Evolutionary conservation across 2,888 invertebrate genomes (phyloP), one percentile per base, ranked within the genome.

Genomic region (Alviniconcha strummeri): DNA sequence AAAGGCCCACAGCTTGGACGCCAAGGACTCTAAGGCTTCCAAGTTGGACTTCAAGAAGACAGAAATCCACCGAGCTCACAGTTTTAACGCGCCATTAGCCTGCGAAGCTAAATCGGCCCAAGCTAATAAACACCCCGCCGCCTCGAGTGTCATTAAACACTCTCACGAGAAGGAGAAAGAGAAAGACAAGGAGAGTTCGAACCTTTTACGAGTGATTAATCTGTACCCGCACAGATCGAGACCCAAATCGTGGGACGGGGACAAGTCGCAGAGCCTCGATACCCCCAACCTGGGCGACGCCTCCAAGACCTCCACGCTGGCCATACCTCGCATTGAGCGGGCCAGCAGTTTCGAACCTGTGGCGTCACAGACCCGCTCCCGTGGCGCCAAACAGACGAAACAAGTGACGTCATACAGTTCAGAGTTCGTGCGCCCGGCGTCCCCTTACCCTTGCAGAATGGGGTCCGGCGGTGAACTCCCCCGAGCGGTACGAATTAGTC

Each of bases 321-420:
- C 82, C 17, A 77, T 77, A 17, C 82, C 82, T 8, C 76, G 82
- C 36, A 69, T 82, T 52, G 82, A 82, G 36, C 36, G 82, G 11
- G 82, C 82, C 64, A 82, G 76, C 69, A 82, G 82, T 17, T 82
- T 82, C 17, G 82, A 82, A n/a, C 82, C 82, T 7, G 15, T 82
- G 69, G 56, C 67, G 54, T 57, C 64, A 7, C 64, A 9, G 8
- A 56, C 55, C 11, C 15, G 11, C 13, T 19, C 80, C 19, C 81
- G 15, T 15, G 77, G 64, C 54, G 13, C 55, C 15, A 19, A 56
- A 9, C 75, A 60, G 19, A 67, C 56, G 55, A 75, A 71, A 13
- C 82, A 76, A n/a, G 67, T 80, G 64, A 80, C 80, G n/a, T 80
- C 80, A 36, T 69, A 80, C 67, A 80, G 69, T 67, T 67, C 69